Conservation (phyloP, 2,797 vertebrate species). For the Brachyrhaphis roseni region DNA sequence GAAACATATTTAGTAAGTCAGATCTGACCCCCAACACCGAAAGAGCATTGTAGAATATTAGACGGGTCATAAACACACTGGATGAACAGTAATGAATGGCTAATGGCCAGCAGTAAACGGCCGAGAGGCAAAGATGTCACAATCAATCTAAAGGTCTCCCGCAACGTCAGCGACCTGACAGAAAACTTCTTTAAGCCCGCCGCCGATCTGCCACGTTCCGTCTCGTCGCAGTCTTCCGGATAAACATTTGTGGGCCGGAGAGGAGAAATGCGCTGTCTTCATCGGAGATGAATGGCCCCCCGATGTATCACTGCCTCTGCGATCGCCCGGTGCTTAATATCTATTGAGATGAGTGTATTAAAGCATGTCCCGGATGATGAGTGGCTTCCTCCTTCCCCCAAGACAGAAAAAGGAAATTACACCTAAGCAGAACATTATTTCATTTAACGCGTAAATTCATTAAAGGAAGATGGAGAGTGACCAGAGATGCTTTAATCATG, state of each 20-base stretch:
- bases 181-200: slow-evolving; percentile 61
- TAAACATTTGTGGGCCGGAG: slow-evolving; percentile 72
- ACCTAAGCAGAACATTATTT: slow-evolving; percentile 63
- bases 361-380: slow-evolving; percentile 58
- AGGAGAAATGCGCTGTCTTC: slow-evolving; percentile 65
- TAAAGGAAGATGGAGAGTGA: slow-evolving; percentile 59
- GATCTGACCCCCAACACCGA: slow-evolving; percentile 36
- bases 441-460: slow-evolving; percentile 69
- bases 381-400: slow-evolving; percentile 37
- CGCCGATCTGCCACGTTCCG: slow-evolving; percentile 79
- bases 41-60: slow-evolving; percentile 20
- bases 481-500: slow-evolving; percentile 64
- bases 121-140: slow-evolving; percentile 63
- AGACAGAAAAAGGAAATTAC: slow-evolving; percentile 68
- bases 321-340: slow-evolving; percentile 61
- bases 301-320: slow-evolving; percentile 63
- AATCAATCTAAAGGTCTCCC: slow-evolving; percentile 69
- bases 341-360: slow-evolving; percentile 72
- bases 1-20: slow-evolving; percentile 21
- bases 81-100: slow-evolving; percentile 56
- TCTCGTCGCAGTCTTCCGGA: slow-evolving; percentile 73
- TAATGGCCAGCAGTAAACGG: slow-evolving; percentile 36
- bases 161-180: slow-evolving; percentile 72
- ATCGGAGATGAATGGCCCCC: slow-evolving; percentile 63
- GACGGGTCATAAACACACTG: slow-evolving; percentile 31